Percentiles rank a stretch among this genome's conserved stretches.
Conservation (phyloP, 2,888 invertebrate species). For the Eucera pruinosa region DNA sequence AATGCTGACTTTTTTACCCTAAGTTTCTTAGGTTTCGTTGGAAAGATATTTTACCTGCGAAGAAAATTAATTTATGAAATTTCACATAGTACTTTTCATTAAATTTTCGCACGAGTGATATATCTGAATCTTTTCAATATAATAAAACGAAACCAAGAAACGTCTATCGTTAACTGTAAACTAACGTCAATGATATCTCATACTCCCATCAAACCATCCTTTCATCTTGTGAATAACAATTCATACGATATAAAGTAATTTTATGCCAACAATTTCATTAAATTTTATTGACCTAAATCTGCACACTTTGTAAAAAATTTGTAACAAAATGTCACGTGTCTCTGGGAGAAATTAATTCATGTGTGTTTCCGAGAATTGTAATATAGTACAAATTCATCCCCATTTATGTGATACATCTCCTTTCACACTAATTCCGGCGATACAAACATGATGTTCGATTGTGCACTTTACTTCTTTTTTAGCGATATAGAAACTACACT, state of each 20-base stretch:
- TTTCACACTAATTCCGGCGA: constrained; percentile 48
- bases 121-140: constrained; percentile 9
- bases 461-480: constrained; percentile 50
- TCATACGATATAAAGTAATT: neutral
- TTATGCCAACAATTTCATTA: neutral
- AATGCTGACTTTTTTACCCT: neutral
- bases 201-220: constrained; percentile 2
- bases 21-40: neutral
- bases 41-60: neutral
- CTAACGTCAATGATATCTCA: constrained; percentile 19
- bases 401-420: constrained; percentile 25
- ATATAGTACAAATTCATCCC: constrained; percentile 35
- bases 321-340: neutral
- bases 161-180: constrained; percentile 1
- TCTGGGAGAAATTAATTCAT: constrained; percentile 16
- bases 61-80: neutral
- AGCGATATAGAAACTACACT: constrained; percentile 48
- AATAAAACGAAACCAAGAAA: neutral
- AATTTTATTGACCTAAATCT: neutral
- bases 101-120: neutral
- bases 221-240: constrained; percentile 50
- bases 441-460: constrained; percentile 47
- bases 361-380: neutral
- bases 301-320: constrained; percentile 15
- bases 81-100: neutral